A percentile compares a stretch with the other conserved stretches of the same genome.
Evolutionary conservation across 2,113 vertebrate genomes (phyloP).

Genomic region (Uria lomvia): DNA sequence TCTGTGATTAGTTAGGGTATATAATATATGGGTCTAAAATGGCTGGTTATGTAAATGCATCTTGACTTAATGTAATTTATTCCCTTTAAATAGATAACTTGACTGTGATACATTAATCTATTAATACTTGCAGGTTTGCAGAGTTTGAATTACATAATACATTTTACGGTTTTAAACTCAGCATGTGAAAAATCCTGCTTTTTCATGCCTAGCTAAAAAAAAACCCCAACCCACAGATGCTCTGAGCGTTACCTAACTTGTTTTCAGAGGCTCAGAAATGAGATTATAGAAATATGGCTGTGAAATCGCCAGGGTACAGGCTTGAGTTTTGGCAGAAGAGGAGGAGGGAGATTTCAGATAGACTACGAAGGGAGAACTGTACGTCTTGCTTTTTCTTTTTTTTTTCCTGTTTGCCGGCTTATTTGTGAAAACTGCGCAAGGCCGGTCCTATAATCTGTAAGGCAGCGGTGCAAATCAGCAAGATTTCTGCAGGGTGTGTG

Average conservation of each 20-base stretch:
- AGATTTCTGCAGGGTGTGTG: background rate
- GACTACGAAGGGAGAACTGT: background rate
- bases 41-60: background rate
- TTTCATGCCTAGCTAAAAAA: background rate
- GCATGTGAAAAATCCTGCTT: background rate
- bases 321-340: background rate
- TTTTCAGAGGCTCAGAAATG: slow-evolving; percentile 36
- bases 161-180: background rate
- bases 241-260: slow-evolving; percentile 28
- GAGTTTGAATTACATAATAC: background rate
- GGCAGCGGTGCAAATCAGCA: background rate
- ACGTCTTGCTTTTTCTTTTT: background rate
- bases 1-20: background rate
- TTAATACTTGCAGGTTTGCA: background rate
- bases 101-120: background rate
- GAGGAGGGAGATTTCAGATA: background rate
- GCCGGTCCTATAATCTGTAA: background rate
- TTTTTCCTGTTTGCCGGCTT: background rate
- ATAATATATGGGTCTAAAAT: background rate
- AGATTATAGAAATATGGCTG: background rate
- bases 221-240: background rate
- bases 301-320: background rate
- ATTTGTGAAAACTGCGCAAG: background rate
- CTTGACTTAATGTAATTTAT: background rate
- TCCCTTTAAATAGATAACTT: background rate